Percentiles rank a stretch among this genome's conserved stretches.
Conservation (phyloP, 2,113 vertebrate genomes). For the Ctenomys sociabilis region DNA sequence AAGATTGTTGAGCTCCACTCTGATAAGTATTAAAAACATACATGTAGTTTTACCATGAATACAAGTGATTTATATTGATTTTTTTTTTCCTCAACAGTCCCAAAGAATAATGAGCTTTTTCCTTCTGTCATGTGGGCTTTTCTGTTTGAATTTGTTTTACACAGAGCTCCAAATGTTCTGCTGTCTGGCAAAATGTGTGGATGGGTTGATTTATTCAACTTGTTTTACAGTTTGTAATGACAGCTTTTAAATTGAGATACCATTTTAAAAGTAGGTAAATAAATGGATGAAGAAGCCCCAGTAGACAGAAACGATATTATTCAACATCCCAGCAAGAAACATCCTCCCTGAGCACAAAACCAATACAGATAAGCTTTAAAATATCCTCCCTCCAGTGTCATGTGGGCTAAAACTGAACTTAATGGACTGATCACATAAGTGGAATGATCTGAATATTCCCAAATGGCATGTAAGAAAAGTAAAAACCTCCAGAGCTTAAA, state of each 20-base stretch:
- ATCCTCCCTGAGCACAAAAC: constrained; percentile 72
- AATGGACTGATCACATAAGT: constrained; percentile 25
- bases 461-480: neutral
- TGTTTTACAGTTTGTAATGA: constrained; percentile 64
- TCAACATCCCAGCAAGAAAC: constrained; percentile 74
- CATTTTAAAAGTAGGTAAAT: constrained; percentile 74
- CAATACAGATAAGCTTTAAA: constrained; percentile 45
- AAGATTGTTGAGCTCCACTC: constrained; percentile 84
- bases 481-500: neutral
- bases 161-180: constrained; percentile 17
- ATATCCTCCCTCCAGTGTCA: constrained; percentile 52
- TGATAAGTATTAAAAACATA: constrained; percentile 83
- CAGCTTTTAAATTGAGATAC: constrained; percentile 75
- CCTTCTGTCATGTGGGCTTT: constrained; percentile 67
- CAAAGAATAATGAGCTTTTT: constrained; percentile 81
- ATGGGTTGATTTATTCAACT: constrained; percentile 49
- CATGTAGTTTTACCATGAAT: constrained; percentile 83
- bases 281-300: constrained; percentile 65
- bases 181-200: neutral
- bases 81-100: constrained; percentile 81
- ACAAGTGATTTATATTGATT: constrained; percentile 85
- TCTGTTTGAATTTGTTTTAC: constrained; percentile 56
- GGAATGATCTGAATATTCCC: constrained; percentile 46
- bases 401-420: constrained; percentile 59
- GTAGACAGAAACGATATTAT: constrained; percentile 54